Conservation (phyloP, 2,113 vertebrate genomes). For the Cyprinus carpio region DNA sequence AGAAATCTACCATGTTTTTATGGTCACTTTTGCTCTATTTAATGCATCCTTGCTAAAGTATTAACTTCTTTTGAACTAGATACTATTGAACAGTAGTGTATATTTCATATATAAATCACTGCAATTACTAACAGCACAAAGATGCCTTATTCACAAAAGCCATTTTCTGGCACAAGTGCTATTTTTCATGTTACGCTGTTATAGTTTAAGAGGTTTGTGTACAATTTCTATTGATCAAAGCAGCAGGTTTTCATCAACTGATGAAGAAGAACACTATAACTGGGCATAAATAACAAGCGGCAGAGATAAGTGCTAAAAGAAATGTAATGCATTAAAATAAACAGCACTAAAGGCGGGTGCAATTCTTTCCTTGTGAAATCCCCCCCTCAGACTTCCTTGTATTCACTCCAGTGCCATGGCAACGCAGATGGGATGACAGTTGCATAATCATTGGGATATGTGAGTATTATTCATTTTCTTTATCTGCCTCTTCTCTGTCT, state of each 20-base stretch:
- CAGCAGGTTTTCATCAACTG: constrained; percentile 8
- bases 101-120: no score
- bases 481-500: constrained; percentile 33
- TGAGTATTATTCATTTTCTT: constrained; percentile 66
- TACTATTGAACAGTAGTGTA: no score
- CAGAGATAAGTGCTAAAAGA: not conserved
- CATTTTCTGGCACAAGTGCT: not conserved
- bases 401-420: constrained; percentile 75
- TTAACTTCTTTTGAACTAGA: no score
- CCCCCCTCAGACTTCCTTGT: constrained; percentile 70
- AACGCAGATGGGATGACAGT: constrained; percentile 79
- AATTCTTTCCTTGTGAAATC: constrained; percentile 19
- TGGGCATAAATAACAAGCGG: not conserved
- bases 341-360: not conserved
- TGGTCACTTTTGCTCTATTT: not conserved
- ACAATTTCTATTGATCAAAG: not conserved
- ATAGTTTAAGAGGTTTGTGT: not conserved
- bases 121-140: no score
- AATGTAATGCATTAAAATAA: not conserved
- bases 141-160: no score
- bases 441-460: constrained; percentile 76
- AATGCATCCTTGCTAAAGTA: not conserved
- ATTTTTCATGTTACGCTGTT: not conserved
- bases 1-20: not conserved
- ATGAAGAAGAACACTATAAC: not conserved